These are phyloP conservation scores for Epinephelus coioides DNA, from an alignment of 2,797 vertebrate species.

Conservation along the genomic window DNA sequence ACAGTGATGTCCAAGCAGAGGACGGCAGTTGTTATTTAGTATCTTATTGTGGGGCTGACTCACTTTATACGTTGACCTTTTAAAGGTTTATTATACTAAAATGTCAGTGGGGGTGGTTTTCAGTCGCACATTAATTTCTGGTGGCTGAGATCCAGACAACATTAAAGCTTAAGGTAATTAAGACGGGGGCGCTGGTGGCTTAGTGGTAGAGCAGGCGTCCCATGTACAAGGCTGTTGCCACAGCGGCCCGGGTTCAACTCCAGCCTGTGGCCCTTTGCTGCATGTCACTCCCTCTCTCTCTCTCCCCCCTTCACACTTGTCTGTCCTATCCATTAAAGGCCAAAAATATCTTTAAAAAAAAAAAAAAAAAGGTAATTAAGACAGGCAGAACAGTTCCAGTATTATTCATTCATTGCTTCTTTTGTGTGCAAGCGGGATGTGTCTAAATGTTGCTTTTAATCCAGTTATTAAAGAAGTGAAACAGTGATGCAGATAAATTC, in stretches of 20 bases:
- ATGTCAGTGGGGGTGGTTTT: not conserved
- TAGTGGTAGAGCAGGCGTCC: too few relatives aligned
- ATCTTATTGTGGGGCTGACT: not conserved
- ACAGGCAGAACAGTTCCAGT: not conserved
- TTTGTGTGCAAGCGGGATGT: not conserved
- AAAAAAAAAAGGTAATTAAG: too few relatives aligned
- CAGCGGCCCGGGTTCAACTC: too few relatives aligned
- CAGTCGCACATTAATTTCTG: not conserved
- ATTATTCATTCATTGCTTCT: not conserved
- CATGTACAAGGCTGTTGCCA: too few relatives aligned
- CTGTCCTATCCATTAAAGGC: too few relatives aligned
- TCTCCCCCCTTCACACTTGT: too few relatives aligned
- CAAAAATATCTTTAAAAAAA: too few relatives aligned
- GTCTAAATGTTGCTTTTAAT: conserved; percentile 21
- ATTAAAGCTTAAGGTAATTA: conserved; percentile 20
- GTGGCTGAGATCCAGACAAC: conserved; percentile 7
- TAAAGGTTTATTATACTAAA: conserved; percentile 8
- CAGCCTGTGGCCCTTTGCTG: too few relatives aligned
- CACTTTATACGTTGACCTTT: not conserved
- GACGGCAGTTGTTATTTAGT: not conserved
- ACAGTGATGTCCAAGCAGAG: not conserved
- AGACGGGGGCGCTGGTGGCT: not conserved
- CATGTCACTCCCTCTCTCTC: too few relatives aligned
- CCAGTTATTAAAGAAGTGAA: conserved; percentile 11
- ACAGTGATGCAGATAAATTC: not conserved